Evolutionary conservation across 2,797 vertebrate species (phyloP).

Genomic region (Euthynnus affinis): DNA sequence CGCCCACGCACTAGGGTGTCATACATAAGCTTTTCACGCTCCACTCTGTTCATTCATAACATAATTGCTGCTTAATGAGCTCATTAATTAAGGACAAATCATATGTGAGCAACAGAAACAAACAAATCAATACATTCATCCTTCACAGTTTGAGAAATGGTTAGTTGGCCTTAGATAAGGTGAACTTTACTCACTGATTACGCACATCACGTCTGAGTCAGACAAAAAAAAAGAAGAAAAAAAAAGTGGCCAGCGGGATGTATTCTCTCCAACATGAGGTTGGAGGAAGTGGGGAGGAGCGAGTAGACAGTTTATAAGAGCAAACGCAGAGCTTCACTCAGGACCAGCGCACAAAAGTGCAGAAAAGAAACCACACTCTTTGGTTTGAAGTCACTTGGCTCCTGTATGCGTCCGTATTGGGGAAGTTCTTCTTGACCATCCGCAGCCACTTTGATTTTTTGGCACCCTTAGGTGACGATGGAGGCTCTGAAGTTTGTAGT

Average conservation of each 20-base stretch:
- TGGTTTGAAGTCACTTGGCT: background rate
- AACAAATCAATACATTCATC: slow-evolving; percentile 26
- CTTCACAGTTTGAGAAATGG: slow-evolving; percentile 15
- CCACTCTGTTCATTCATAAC: background rate
- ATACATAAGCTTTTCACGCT: background rate
- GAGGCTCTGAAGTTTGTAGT: slow-evolving; percentile 71
- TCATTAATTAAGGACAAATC: background rate
- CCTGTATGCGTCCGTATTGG: slow-evolving; percentile 35
- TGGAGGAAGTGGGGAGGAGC: slow-evolving; percentile 56
- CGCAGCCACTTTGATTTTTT: background rate
- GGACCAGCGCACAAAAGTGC: slow-evolving; percentile 4
- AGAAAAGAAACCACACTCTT: background rate
- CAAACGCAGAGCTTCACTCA: slow-evolving; percentile 21
- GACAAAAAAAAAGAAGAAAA: background rate
- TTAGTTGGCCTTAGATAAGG: slow-evolving; percentile 32
- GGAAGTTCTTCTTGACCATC: slow-evolving; percentile 14
- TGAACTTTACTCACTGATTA: slow-evolving; percentile 27
- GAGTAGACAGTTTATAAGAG: slow-evolving; percentile 64
- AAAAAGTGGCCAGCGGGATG: background rate
- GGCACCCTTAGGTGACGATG: slow-evolving; percentile 54
- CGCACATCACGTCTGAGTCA: slow-evolving; percentile 51
- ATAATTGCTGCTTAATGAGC: slow-evolving; percentile 11
- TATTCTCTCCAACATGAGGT: slow-evolving; percentile 18
- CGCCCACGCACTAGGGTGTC: background rate
- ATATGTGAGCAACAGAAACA: slow-evolving; percentile 9